phyloP scores from a whole-genome alignment of 2,888 invertebrate genomes.

The Drosophila multiciliata region DNA sequence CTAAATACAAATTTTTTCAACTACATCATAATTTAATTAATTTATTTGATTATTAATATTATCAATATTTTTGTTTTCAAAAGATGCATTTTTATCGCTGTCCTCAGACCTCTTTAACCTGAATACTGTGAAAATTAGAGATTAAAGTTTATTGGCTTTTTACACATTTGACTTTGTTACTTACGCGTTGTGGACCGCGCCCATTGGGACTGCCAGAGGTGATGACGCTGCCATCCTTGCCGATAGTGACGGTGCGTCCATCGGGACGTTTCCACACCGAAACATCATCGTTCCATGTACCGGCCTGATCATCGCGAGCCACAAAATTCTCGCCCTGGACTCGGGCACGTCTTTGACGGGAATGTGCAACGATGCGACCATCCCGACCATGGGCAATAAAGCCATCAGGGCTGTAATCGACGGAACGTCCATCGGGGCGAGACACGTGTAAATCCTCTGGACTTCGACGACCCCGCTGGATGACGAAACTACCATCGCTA shows the following conservation, averaged over 20 bases:
- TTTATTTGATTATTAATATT: background rate
- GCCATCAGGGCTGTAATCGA: conserved; percentile 14
- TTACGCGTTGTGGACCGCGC: conserved; percentile 50
- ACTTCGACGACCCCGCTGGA: conserved; percentile 43
- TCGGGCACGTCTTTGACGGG: conserved; percentile 39
- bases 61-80: background rate
- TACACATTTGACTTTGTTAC: background rate
- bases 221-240: conserved; percentile 40
- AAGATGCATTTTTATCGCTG: background rate
- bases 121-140: conserved; percentile 24
- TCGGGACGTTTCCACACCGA: conserved; percentile 64
- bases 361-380: conserved; percentile 31
- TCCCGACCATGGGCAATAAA: conserved; percentile 20
- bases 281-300: conserved; percentile 37
- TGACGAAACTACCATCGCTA: conserved; percentile 24
- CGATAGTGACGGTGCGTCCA: conserved; percentile 58
- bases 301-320: conserved; percentile 62
- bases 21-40: background rate
- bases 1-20: background rate
- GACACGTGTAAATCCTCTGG: conserved; percentile 14
- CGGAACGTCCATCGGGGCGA: conserved; percentile 36
- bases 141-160: background rate
- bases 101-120: conserved; percentile 19
- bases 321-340: conserved; percentile 65
- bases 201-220: conserved; percentile 63